Evolutionary conservation across 2,113 vertebrate genomes (phyloP).

Genomic region (Apistogramma diplotaenia): DNA sequence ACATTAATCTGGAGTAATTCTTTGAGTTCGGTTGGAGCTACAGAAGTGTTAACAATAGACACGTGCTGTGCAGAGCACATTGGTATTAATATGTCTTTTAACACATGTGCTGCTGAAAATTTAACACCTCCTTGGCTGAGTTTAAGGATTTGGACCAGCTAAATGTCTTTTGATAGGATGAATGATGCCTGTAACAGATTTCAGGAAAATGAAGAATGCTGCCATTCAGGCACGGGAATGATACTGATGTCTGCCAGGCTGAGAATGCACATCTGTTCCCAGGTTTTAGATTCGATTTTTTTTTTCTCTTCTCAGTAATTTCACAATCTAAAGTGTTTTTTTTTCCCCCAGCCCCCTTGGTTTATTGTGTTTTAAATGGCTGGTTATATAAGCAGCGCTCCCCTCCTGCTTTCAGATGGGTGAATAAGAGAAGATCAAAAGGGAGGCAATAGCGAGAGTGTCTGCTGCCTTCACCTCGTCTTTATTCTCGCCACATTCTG

Average conservation of each 20-base stretch:
- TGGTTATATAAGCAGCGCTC: constrained; percentile 61
- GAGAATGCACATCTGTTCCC: not conserved
- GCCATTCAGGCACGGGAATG: not conserved
- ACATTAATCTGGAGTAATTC: constrained; percentile 36
- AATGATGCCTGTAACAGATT: constrained; percentile 19
- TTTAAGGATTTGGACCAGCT: not conserved
- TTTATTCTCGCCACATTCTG: constrained; percentile 71
- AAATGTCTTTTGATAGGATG: not conserved
- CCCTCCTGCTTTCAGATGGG: constrained; percentile 50
- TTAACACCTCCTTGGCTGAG: not conserved
- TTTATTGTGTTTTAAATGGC: constrained; percentile 50
- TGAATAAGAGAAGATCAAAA: constrained; percentile 71
- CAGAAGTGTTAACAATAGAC: constrained; percentile 25
- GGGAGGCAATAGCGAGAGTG: constrained; percentile 49
- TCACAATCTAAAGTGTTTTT: constrained; percentile 22
- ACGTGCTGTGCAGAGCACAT: constrained; percentile 12
- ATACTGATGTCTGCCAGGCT: not conserved
- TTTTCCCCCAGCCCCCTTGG: not conserved
- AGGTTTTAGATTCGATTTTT: constrained; percentile 1
- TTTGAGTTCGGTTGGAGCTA: constrained; percentile 19
- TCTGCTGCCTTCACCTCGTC: constrained; percentile 63
- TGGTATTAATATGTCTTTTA: constrained; percentile 13
- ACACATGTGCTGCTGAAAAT: constrained; percentile 15
- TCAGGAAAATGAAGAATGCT: constrained; percentile 19
- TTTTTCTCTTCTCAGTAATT: constrained; percentile 12